phyloP scores from a whole-genome alignment of 1,140 invertebrate genomes.

The Euwallacea fornicatus region DNA sequence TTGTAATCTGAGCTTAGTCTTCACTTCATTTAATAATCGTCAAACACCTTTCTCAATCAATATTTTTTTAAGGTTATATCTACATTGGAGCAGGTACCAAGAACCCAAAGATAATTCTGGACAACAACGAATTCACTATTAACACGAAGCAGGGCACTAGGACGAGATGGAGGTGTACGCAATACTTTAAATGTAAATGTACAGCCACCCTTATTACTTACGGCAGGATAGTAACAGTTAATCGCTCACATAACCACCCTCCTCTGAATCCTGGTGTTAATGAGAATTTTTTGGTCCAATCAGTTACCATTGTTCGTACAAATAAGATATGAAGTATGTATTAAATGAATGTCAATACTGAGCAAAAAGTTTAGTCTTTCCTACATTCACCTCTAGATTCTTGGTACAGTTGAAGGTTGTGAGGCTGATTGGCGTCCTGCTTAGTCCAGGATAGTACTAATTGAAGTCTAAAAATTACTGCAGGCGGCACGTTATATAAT shows the following conservation, averaged over 20 bases:
- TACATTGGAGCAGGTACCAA: constrained; percentile 39
- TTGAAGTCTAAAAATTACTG: no score
- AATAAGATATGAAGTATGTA: not conserved
- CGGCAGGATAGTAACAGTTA: constrained; percentile 39
- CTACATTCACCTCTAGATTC: no score
- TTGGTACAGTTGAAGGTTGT: no score
- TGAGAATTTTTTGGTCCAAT: constrained; percentile 30
- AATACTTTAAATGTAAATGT: constrained; percentile 43
- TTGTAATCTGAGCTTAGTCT: no score
- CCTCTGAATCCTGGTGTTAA: constrained; percentile 28
- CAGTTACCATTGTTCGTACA: constrained; percentile 30
- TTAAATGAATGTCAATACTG: no score
- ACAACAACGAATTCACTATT: constrained; percentile 42
- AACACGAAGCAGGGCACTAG: constrained; percentile 38
- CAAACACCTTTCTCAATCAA: not conserved
- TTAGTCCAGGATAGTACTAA: no score
- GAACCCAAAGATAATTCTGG: constrained; percentile 43
- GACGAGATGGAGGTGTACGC: constrained; percentile 42
- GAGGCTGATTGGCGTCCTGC: no score
- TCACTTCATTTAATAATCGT: no score
- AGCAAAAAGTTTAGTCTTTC: no score
- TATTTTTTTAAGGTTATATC: constrained; percentile 40
- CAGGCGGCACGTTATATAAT: no score
- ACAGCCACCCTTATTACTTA: constrained; percentile 36
- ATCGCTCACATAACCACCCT: constrained; percentile 40